Base-by-base conservation (phyloP, 2,113 vertebrate genomes). In the Quiscalus mexicanus region DNA sequence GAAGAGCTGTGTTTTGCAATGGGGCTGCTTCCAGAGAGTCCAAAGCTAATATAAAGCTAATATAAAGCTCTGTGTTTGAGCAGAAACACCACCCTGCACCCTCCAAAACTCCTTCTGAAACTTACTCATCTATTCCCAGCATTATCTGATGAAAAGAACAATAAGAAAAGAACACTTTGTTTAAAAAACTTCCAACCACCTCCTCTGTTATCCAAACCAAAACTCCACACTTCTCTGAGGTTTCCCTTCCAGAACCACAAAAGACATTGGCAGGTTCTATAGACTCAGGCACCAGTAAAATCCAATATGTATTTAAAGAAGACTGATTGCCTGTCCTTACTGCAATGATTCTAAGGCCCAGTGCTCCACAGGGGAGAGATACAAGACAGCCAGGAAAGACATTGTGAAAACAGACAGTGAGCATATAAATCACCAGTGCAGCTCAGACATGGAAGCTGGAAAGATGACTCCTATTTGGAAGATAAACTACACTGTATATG, bases 361-460 rank as follows among this genome's bases (percentile, higher is more conserved):
- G 60, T 68, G 74, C 84, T 94, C 93, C 89, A 91, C 85, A 81
- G 93, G 93, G 90, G 77, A 97, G 92, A 96, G 62, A 71, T 28
- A 90, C 56, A 91, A 84, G 86, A 93, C 83, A 90, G 90, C 92
- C 93, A 97, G 93, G 92, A 96, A 96, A 95, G 95, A 84, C 83
- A 68, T 71, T 0, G 5, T 71, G 83, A 84, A 94, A 96, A 94
- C 80, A 96, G 90, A 77, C 90, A 88, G 64, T 73, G 27, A 95
- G 73, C 68, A 33, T 53, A 93, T 93, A 96, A 97, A 95, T 96
- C 96, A 96, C 25, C 49, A 84, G n/a, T 27, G 65, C 53, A 84
- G 41, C 60, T 96, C 88, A 95, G 93, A 84, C 53, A 39, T 49
- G 58, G 93, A 90, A 92, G 80, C 65, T 92, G 42, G 44, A 77